phyloP scores from a whole-genome alignment of 2,797 vertebrate species.

The Sebastiscus albofasciatus region DNA sequence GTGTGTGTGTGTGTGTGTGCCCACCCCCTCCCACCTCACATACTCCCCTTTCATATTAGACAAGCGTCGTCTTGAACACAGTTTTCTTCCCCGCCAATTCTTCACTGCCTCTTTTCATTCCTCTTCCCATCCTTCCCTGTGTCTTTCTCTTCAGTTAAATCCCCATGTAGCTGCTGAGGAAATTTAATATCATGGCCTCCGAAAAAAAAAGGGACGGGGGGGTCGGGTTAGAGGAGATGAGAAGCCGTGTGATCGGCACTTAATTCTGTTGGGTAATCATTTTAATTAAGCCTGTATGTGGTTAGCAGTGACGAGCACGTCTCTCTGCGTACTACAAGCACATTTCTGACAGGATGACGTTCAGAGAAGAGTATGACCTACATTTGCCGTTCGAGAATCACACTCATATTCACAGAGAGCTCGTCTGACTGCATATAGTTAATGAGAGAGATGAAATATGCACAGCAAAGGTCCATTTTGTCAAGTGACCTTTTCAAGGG shows the following conservation, averaged over 20 bases:
- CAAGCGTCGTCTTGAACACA: slow-evolving; percentile 28
- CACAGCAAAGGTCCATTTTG: slow-evolving; percentile 34
- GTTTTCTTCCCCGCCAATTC: slow-evolving; percentile 40
- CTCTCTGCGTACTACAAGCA: slow-evolving; percentile 50
- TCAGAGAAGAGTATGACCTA: slow-evolving; percentile 62
- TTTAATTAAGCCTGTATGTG: slow-evolving; percentile 73
- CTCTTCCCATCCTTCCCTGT: slow-evolving; percentile 24
- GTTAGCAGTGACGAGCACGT: slow-evolving; percentile 35
- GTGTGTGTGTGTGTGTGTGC: slow-evolving; percentile 10
- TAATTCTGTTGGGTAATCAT: slow-evolving; percentile 74
- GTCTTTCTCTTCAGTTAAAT: slow-evolving; percentile 27
- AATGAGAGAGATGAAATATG: slow-evolving; percentile 31
- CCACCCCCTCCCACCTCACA: neutral
- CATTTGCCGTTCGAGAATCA: slow-evolving; percentile 40
- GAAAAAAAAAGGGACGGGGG: neutral
- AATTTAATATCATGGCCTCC: slow-evolving; percentile 36
- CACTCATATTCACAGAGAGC: slow-evolving; percentile 3
- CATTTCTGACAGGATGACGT: slow-evolving; percentile 56
- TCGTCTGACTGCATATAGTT: slow-evolving; percentile 5
- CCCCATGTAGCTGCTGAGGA: slow-evolving; percentile 12
- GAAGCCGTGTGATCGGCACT: slow-evolving; percentile 51
- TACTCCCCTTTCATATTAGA: slow-evolving; percentile 31
- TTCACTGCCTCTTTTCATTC: slow-evolving; percentile 48
- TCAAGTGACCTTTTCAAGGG: slow-evolving; percentile 54
- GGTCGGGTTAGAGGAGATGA: slow-evolving; percentile 35